These are phyloP conservation scores for Ptychochromis oligacanthus DNA, from an alignment of 2,113 vertebrate genomes.

Conservation along the genomic window DNA sequence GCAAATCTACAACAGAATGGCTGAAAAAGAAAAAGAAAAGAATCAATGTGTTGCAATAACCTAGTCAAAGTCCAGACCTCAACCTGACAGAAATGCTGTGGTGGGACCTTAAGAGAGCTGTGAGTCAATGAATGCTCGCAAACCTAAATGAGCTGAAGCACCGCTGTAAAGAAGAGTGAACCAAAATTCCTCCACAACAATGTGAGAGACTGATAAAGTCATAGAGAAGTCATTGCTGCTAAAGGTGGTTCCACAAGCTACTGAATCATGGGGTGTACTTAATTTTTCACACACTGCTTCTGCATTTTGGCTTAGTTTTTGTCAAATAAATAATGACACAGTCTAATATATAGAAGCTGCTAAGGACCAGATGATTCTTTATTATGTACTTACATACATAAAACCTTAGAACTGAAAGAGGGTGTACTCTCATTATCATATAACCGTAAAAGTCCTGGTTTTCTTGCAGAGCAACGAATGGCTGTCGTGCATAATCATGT, in stretches of 20 bases:
- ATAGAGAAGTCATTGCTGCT: background rate
- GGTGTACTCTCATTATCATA: background rate
- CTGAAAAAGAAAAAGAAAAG: background rate
- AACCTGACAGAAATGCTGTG: background rate
- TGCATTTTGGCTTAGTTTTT: background rate
- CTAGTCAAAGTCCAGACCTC: background rate
- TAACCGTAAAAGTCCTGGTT: background rate
- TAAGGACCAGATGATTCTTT: background rate
- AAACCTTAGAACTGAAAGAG: background rate
- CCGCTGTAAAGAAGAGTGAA: too few relatives aligned
- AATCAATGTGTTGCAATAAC: background rate
- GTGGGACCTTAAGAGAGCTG: background rate
- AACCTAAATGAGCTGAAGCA: background rate
- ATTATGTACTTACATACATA: background rate
- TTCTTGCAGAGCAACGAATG: background rate
- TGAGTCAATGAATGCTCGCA: background rate
- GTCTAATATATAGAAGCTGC: too few relatives aligned
- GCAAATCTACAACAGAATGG: background rate
- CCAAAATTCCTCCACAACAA: background rate
- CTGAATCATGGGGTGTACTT: background rate
- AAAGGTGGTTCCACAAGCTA: background rate
- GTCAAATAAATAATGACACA: background rate
- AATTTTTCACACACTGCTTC: background rate
- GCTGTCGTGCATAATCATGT: background rate
- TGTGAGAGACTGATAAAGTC: background rate